Base-by-base conservation (phyloP, 2,888 invertebrate genomes). In the Criorhina ranunculi region DNA sequence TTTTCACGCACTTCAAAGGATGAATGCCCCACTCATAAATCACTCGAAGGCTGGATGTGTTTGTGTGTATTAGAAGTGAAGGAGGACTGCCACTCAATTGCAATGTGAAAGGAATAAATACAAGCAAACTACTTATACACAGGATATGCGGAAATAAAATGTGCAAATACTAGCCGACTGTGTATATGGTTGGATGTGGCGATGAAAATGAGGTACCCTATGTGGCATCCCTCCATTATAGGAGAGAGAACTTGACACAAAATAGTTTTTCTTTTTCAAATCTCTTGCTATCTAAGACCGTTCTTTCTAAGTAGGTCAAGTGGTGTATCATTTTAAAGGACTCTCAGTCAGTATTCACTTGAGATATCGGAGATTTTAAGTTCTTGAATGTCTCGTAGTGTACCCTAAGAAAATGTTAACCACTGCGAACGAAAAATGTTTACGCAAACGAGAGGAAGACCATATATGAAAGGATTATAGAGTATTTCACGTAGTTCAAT, bases 21-120 rank as follows among this genome's bases (percentile, higher is more conserved):
- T 60, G 8, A 33, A 29, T 12, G 17, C 2, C 24, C 4, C 24
- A 12, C 59, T 51, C 59, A 72, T 72, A 72, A 72, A 72, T 72
- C 70, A 72, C 59, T 72, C 49, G 35, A 40, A 9, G 59, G 24
- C 59, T 37, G 24, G 35, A 8, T 44, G 46, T 9, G n/a, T 40
- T 11, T 37, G 33, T 35, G 55, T 29, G 37, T 59, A 49, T 70
- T 59, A 70, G 17, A 33, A 33, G 15, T 53, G 15, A 70, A 37
- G 59, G 59, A 33, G 53, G 46, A 59, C 59, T 60, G 70, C 70
- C 49, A 72, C 49, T 72, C 59, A 59, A 72, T 60, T 51, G 59
- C 55, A 72, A 60, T 49, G 46, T 46, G 57, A 59, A 70, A 59
- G 46, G 57, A 70, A 70, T 46, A 60, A 72, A 72, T 46, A 46